These are phyloP conservation scores for Volucella bombylans DNA, from an alignment of 2,888 invertebrate species.

Conservation along the genomic window DNA sequence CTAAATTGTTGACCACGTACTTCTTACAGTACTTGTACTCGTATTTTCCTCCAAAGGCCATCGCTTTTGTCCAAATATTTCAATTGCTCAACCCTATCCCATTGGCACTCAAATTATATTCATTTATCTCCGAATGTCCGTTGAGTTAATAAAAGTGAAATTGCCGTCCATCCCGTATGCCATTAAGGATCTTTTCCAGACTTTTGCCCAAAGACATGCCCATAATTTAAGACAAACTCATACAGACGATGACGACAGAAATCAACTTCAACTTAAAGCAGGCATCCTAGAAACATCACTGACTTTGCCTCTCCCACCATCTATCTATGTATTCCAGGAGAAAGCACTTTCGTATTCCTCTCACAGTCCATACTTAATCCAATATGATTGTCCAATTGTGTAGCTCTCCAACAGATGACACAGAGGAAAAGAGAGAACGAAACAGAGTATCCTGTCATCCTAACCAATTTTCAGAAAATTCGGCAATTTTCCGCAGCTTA, in stretches of 20 bases:
- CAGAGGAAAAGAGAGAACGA: background rate
- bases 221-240: constrained; percentile 27
- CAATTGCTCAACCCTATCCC: background rate
- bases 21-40: no score
- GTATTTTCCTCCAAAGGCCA: no score
- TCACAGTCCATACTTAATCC: constrained; percentile 59
- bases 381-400: constrained; percentile 69
- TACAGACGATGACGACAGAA: constrained; percentile 13
- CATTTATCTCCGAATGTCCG: constrained; percentile 25
- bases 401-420: constrained; percentile 26
- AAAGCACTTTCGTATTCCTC: constrained; percentile 61
- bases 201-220: background rate
- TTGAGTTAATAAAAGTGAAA: constrained; percentile 43
- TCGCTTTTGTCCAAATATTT: no score
- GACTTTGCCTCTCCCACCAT: no score
- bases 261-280: constrained; percentile 17
- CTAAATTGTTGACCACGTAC: no score
- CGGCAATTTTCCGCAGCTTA: constrained; percentile 72
- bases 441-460: constrained; percentile 52
- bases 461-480: constrained; percentile 64
- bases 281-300: background rate
- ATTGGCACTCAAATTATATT: constrained; percentile 3
- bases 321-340: background rate
- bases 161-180: constrained; percentile 2
- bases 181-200: constrained; percentile 18